Percentiles rank a stretch among this genome's conserved stretches.
Conservation (phyloP, 2,888 invertebrate species). For the Himalopsyche anomala region DNA sequence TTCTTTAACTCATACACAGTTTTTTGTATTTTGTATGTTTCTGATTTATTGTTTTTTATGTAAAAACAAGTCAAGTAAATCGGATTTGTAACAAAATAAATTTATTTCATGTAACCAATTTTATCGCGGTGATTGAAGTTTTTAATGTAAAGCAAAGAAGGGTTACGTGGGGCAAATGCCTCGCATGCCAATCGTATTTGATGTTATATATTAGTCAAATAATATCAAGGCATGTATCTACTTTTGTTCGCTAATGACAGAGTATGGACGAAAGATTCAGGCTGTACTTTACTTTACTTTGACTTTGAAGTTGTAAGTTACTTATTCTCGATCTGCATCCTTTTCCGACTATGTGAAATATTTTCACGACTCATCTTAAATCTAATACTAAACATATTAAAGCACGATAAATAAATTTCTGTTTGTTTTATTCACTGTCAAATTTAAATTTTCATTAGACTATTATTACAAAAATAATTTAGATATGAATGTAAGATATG, state of each 20-base stretch:
- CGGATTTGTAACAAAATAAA: too few species aligned
- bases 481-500: too few species aligned
- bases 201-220: neutral
- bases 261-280: constrained; percentile 22
- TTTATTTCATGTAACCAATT: too few species aligned
- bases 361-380: neutral
- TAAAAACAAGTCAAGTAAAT: too few species aligned
- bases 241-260: constrained; percentile 22
- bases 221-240: constrained; percentile 11
- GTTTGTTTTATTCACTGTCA: too few species aligned
- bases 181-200: neutral
- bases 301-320: constrained; percentile 47
- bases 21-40: too few species aligned
- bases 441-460: too few species aligned
- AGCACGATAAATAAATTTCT: too few species aligned
- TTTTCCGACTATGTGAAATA: constrained; percentile 36
- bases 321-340: constrained; percentile 47
- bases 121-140: neutral
- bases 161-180: neutral
- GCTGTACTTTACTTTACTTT: constrained; percentile 53
- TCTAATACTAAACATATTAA: neutral
- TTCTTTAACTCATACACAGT: too few species aligned
- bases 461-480: too few species aligned
- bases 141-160: neutral
- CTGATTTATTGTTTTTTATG: too few species aligned